A percentile compares a stretch with the other conserved stretches of the same genome.
Evolutionary conservation across 2,797 vertebrate species (phyloP).

Genomic region (Cirrhinus molitorella): DNA sequence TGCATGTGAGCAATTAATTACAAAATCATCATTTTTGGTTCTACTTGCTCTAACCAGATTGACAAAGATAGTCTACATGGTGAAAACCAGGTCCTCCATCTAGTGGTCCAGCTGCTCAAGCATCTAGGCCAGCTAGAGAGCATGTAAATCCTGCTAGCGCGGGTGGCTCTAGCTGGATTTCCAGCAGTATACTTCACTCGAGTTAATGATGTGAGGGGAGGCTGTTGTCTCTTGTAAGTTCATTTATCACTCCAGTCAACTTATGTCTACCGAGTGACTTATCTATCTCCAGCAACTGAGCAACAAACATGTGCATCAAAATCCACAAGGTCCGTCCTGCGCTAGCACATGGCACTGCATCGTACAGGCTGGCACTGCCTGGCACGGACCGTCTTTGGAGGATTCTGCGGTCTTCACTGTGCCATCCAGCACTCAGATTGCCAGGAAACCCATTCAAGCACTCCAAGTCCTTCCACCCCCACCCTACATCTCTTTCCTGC

Average conservation of each 20-base stretch:
- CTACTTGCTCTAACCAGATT: background rate
- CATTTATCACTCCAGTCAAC: conserved; percentile 42
- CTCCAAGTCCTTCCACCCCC: conserved; percentile 41
- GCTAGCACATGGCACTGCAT: conserved; percentile 30
- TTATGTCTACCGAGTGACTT: conserved; percentile 27
- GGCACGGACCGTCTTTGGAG: conserved; percentile 29
- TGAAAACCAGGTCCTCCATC: background rate
- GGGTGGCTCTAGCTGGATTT: conserved; percentile 14
- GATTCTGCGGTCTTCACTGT: conserved; percentile 36
- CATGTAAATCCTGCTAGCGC: background rate
- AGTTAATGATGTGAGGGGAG: conserved; percentile 40
- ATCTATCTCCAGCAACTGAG: conserved; percentile 33
- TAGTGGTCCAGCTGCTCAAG: background rate
- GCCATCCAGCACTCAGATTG: conserved; percentile 44
- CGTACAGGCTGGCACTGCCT: conserved; percentile 29
- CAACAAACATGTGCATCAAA: conserved; percentile 31
- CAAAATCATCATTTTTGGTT: background rate
- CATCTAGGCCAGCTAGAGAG: background rate
- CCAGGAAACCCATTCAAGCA: conserved; percentile 40
- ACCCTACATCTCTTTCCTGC: conserved; percentile 33
- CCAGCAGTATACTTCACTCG: conserved; percentile 3
- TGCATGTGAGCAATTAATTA: background rate
- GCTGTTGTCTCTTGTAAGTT: conserved; percentile 32
- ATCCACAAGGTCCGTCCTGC: conserved; percentile 33
- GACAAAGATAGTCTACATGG: background rate